phyloP scores from a whole-genome alignment of 2,797 vertebrate species.

The Megaceryle alcyon region DNA sequence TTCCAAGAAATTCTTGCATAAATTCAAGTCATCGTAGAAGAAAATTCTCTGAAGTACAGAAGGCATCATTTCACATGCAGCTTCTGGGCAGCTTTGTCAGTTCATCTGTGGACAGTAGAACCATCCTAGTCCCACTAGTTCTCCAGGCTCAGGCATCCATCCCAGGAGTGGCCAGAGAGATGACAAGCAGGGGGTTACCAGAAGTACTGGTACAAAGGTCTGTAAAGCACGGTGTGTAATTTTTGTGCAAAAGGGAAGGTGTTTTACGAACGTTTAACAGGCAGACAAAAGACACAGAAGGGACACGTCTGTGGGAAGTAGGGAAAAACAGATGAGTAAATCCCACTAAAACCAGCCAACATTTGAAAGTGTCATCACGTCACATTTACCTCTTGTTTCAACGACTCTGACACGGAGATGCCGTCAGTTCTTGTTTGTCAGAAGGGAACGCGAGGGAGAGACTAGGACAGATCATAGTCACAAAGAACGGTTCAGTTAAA shows the following conservation, averaged over 20 bases:
- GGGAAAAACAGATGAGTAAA: slow-evolving; percentile 1
- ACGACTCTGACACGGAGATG: background rate
- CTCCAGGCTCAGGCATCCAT: background rate
- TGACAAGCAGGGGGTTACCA: background rate
- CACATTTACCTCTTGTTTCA: slow-evolving; percentile 45
- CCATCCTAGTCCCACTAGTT: background rate
- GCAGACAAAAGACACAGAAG: slow-evolving; percentile 42
- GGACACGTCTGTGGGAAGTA: background rate
- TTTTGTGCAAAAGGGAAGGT: slow-evolving; percentile 9
- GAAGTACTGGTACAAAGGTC: background rate
- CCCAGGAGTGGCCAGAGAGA: background rate
- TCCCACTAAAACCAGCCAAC: slow-evolving; percentile 12
- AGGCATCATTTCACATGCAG: background rate
- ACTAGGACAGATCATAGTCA: background rate
- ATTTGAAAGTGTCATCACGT: slow-evolving; percentile 11
- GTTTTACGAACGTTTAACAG: slow-evolving; percentile 12
- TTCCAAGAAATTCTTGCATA: background rate
- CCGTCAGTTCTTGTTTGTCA: slow-evolving; percentile 12
- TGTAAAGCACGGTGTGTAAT: background rate
- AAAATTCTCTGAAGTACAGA: background rate
- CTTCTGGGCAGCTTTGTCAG: background rate
- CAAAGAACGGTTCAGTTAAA: slow-evolving; percentile 39
- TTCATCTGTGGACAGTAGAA: background rate
- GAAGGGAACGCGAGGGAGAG: background rate
- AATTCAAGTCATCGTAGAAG: background rate